Conservation (phyloP, 2,113 vertebrate genomes). For the Leptobrachium ailaonicum region DNA sequence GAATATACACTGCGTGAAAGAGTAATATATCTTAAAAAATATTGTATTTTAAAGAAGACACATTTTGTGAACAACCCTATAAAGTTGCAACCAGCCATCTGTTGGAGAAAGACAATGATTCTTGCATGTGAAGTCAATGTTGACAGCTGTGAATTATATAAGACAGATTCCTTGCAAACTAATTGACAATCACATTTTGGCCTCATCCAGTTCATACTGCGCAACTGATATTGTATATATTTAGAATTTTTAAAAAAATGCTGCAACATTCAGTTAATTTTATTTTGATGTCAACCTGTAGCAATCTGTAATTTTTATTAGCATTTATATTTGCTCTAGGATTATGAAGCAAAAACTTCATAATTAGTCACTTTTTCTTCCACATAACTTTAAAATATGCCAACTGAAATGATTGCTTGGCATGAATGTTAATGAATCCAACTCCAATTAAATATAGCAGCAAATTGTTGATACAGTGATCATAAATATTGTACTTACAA, state of each 20-base stretch:
- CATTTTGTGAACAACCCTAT: background rate
- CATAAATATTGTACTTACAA: too few species aligned
- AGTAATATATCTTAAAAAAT: too few species aligned
- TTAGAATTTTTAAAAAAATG: slow-evolving; percentile 24
- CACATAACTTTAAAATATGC: too few species aligned
- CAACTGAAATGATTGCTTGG: too few species aligned
- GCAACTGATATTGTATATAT: slow-evolving; percentile 12
- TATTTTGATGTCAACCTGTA: background rate
- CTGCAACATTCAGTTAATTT: slow-evolving; percentile 16
- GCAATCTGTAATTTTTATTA: too few species aligned
- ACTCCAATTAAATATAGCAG: too few species aligned
- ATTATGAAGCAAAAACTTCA: too few species aligned
- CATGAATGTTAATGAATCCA: too few species aligned
- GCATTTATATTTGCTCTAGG: too few species aligned
- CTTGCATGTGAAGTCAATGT: slow-evolving; percentile 7
- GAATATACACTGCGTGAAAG: too few species aligned
- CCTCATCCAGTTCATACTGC: slow-evolving; percentile 24
- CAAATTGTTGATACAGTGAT: too few species aligned
- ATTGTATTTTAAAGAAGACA: background rate
- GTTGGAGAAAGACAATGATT: slow-evolving; percentile 35
- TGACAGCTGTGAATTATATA: slow-evolving; percentile 31
- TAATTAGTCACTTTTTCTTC: too few species aligned
- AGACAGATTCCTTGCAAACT: slow-evolving; percentile 23
- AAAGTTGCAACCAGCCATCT: slow-evolving; percentile 37
- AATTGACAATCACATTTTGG: slow-evolving; percentile 32